These are phyloP conservation scores for Gouania willdenowi DNA, from an alignment of 2,797 vertebrate genomes.

Conservation along the genomic window DNA sequence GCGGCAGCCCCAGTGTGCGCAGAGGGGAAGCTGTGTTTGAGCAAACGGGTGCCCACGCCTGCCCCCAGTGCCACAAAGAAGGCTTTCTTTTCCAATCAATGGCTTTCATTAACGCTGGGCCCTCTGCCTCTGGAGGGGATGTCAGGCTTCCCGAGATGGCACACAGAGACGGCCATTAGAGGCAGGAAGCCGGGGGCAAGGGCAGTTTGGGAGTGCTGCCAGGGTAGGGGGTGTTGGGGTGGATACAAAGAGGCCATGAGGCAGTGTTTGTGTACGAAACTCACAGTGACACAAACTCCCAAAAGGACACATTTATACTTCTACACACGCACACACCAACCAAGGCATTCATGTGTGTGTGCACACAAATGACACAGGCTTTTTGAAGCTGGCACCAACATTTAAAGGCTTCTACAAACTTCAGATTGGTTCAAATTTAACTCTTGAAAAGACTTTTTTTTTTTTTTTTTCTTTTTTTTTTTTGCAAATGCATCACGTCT, in stretches of 20 bases:
- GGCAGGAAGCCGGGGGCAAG: constrained; percentile 76
- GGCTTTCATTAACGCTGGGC: constrained; percentile 74
- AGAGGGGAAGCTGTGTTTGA: constrained; percentile 74
- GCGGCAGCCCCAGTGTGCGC: constrained; percentile 61
- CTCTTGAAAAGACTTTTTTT: too few relatives aligned
- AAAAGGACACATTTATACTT: background rate
- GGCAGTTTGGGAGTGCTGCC: constrained; percentile 65
- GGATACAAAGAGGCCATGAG: constrained; percentile 52
- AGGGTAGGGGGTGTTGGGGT: constrained; percentile 23
- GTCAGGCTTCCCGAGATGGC: constrained; percentile 75
- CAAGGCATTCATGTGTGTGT: too few relatives aligned
- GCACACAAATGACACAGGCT: too few relatives aligned
- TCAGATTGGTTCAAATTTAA: too few relatives aligned
- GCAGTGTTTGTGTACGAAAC: constrained; percentile 47
- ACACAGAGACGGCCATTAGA: constrained; percentile 77
- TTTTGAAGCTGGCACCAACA: too few relatives aligned
- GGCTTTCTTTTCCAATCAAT: constrained; percentile 77
- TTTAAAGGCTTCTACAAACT: too few relatives aligned
- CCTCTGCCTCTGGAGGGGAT: constrained; percentile 73
- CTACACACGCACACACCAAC: background rate
- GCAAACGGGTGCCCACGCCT: constrained; percentile 75
- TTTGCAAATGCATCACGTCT: too few relatives aligned
- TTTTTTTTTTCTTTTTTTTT: too few relatives aligned
- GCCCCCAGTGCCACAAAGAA: constrained; percentile 72
- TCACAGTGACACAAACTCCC: background rate